Conservation (phyloP, 2,113 vertebrate genomes). For the Oenanthe melanoleuca region DNA sequence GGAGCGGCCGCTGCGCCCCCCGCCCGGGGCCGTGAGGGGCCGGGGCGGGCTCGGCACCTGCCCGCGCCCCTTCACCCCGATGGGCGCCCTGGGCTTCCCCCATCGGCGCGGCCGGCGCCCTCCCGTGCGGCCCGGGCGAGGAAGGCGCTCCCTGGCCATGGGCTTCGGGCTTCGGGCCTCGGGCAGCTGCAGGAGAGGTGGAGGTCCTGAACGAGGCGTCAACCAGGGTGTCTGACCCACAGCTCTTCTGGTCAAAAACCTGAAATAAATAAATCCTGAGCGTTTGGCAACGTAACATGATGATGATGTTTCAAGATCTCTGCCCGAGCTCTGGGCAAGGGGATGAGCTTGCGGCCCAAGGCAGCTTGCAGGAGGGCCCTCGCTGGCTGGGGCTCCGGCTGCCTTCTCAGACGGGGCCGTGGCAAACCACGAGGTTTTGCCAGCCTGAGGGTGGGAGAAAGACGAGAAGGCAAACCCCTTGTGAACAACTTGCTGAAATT, state of each 20-base stretch:
- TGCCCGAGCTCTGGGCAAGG: neutral
- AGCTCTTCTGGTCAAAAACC: neutral
- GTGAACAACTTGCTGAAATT: fast-evolving
- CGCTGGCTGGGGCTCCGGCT: fast-evolving
- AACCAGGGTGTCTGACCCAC: no score
- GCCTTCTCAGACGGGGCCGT: neutral
- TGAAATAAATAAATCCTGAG: neutral
- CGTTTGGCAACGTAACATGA: fast-evolving
- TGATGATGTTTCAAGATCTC: neutral
- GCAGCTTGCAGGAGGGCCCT: neutral
- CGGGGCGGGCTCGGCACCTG: neutral
- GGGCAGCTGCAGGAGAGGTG: neutral
- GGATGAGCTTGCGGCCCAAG: fast-evolving
- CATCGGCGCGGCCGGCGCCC: no score
- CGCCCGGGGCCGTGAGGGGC: neutral
- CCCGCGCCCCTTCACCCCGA: fast-evolving
- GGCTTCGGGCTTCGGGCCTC: neutral
- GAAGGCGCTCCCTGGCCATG: neutral
- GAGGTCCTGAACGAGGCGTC: fast-evolving
- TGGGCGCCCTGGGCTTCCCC: neutral
- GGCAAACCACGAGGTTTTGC: neutral
- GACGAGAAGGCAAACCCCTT: neutral
- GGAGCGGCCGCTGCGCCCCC: neutral
- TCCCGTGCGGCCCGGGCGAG: fast-evolving
- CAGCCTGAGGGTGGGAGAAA: fast-evolving